Evolutionary conservation across 1,140 invertebrate genomes (phyloP), one percentile per base, ranked within the genome.

Genomic region (Lasioglossum albipes): DNA sequence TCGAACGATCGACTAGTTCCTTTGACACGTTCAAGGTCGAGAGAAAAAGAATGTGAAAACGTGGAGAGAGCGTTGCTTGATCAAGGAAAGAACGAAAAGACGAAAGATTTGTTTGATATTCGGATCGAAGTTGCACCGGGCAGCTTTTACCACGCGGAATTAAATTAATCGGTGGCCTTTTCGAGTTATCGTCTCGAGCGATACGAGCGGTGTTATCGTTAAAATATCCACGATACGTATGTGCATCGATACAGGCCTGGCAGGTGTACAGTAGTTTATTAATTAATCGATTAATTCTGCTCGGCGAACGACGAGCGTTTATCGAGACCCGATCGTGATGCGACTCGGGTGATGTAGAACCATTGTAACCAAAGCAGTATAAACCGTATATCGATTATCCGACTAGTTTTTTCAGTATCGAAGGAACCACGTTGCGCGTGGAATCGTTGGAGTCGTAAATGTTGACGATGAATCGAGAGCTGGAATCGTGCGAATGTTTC

Each of bases 141-240:
- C 41, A 61, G 5, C 66, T 36, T 13, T 22, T 49, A 13, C 36
- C 7, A 7, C 22, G 54, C 7, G 41, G 20, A 80, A 80, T 76
- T 68, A 84, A 75, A 84, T 68, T 80, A 22, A 81, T 84, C 84
- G 31, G 72, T 84, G 72, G 72, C 67, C 49, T 84, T 59, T 80
- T 66, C 64, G 9, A 45, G 41, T 54, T 27, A 61, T 82, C 71
- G 41, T 79, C 65, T 31, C n/a, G 45, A 49, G 13, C n/a, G 49
- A 59, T 36, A n/a, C 6, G 36, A 42, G 5, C 18, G 31, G 31
- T 76, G n/a, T n/a, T 70, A 18, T 41, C 20, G 49, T 52, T 13
- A 62, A 42, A 7, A 49, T n/a, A 27, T 27, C n/a, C 36, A 52
- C 16, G 62, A 16, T 9, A 20, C 13, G n/a, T 4, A 13, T 22